phyloP scores from a whole-genome alignment of 2,113 vertebrate genomes.

The Alethe castanea region DNA sequence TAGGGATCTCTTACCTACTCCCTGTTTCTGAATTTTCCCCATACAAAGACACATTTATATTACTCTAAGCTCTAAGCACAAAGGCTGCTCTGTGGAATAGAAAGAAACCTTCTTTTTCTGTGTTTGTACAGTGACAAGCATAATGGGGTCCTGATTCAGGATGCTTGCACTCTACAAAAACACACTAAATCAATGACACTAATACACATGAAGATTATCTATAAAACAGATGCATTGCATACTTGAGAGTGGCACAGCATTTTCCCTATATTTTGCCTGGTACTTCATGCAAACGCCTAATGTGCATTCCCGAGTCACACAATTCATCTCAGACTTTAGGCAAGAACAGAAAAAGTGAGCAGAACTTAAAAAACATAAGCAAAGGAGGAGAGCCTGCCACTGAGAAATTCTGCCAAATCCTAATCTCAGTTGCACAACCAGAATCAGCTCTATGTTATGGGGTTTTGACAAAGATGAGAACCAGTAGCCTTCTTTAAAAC shows the following conservation, averaged over 20 bases:
- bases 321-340: background rate
- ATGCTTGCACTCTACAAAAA: constrained; percentile 56
- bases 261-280: background rate
- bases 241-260: background rate
- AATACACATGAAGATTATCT: constrained; percentile 41
- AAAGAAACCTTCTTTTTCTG: constrained; percentile 66
- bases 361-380: background rate
- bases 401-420: constrained; percentile 1
- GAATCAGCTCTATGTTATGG: background rate
- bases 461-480: background rate
- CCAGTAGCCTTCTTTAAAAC: background rate
- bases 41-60: constrained; percentile 67
- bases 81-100: constrained; percentile 56
- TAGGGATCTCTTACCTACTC: constrained; percentile 59
- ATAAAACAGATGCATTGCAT: background rate
- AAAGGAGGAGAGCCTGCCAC: background rate
- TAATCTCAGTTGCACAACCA: background rate
- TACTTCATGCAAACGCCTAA: background rate
- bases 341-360: background rate
- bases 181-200: constrained; percentile 51
- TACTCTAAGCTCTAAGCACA: constrained; percentile 58
- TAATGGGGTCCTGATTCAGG: constrained; percentile 62
- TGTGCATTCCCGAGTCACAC: background rate
- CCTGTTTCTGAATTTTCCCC: constrained; percentile 51
- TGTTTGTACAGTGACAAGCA: constrained; percentile 60